phyloP scores from a whole-genome alignment of 2,113 vertebrate genomes.

The Apus apus region DNA sequence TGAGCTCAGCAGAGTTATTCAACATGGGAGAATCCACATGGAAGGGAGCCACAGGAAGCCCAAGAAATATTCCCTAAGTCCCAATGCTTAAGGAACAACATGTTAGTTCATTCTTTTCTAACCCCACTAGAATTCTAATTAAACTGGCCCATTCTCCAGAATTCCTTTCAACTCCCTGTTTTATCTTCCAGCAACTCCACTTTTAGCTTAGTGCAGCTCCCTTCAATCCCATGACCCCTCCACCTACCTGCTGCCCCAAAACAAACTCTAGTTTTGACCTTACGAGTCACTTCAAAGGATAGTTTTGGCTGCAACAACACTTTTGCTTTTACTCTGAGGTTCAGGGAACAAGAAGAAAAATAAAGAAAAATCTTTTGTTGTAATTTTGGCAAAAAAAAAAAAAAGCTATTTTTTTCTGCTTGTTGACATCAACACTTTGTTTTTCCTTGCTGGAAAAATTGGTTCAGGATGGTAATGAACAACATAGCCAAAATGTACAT shows the following conservation, averaged over 20 bases:
- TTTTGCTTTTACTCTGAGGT: not conserved
- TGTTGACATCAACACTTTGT: not conserved
- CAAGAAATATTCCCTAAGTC: conserved; percentile 18
- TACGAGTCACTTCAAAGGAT: not conserved
- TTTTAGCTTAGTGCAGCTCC: not conserved
- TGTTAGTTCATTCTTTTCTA: not conserved
- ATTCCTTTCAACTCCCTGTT: not conserved
- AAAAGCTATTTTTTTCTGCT: not conserved
- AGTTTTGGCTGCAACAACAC: not conserved
- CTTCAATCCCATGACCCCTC: not conserved
- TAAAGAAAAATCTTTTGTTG: not conserved
- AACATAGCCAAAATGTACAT: not conserved
- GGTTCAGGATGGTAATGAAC: not conserved
- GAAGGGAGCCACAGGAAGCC: conserved; percentile 27
- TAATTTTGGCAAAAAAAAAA: not conserved
- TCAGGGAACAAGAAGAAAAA: not conserved
- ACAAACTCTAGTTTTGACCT: not conserved
- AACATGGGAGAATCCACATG: not conserved
- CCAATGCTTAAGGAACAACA: not conserved
- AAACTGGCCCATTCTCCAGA: not conserved
- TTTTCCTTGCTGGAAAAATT: not conserved
- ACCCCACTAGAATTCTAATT: not conserved
- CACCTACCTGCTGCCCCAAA: not conserved
- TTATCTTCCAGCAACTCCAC: not conserved
- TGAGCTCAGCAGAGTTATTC: not conserved